phyloP scores from a whole-genome alignment of 2,888 invertebrate species.

The Subacronicta megacephala region DNA sequence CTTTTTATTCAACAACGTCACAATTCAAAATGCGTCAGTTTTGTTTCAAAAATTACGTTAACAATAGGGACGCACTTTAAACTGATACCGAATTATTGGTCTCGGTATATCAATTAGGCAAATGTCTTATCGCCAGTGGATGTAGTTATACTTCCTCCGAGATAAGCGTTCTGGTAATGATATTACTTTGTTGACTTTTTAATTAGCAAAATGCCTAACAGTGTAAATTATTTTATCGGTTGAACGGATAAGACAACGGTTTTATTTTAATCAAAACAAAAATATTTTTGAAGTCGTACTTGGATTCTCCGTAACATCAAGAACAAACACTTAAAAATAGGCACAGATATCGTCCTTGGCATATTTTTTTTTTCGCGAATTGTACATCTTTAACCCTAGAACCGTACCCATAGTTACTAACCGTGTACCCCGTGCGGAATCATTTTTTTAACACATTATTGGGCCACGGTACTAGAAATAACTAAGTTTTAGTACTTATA shows the following conservation, averaged over 20 bases:
- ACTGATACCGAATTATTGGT: constrained; percentile 26
- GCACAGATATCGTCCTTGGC: too few relatives aligned
- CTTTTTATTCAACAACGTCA: neutral
- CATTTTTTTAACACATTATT: too few relatives aligned
- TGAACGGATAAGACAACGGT: constrained; percentile 28
- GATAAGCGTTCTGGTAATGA: constrained; percentile 53
- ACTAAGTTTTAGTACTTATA: too few relatives aligned
- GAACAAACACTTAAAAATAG: too few relatives aligned
- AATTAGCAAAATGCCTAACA: constrained; percentile 51
- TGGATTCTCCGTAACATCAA: too few relatives aligned
- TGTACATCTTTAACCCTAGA: too few relatives aligned
- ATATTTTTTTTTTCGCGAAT: too few relatives aligned
- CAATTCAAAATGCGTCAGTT: neutral
- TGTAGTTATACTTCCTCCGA: constrained; percentile 59
- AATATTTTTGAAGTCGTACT: neutral
- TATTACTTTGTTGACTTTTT: constrained; percentile 52
- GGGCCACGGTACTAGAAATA: too few relatives aligned
- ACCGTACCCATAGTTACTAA: too few relatives aligned
- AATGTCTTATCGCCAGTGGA: constrained; percentile 48
- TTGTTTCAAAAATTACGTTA: neutral
- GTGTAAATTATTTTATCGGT: constrained; percentile 44
- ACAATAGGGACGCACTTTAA: constrained; percentile 1
- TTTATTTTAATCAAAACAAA: constrained; percentile 4
- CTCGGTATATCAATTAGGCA: constrained; percentile 49
- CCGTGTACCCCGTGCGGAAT: too few relatives aligned